Evolutionary conservation across 2,888 invertebrate genomes (phyloP).

Genomic region (Agriopis leucophaearia): DNA sequence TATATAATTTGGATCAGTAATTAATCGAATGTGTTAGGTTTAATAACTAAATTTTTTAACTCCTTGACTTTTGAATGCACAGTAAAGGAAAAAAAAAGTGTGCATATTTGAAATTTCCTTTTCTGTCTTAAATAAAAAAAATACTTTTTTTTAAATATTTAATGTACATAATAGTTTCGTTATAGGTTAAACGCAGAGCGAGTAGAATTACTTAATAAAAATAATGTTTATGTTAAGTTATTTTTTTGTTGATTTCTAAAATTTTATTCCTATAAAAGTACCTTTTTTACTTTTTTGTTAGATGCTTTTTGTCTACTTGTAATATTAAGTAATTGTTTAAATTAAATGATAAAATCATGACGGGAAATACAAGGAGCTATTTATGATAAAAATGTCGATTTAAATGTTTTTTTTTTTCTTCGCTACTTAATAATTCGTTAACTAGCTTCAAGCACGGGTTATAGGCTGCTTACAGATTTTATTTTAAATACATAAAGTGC

Average conservation of each 20-base stretch:
- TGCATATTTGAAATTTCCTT: constrained; percentile 18
- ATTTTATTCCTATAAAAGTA: constrained; percentile 83
- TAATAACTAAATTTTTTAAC: constrained; percentile 45
- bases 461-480: constrained; percentile 70
- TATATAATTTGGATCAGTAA: constrained; percentile 74
- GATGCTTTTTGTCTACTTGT: constrained; percentile 68
- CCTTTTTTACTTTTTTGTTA: constrained; percentile 76
- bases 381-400: constrained; percentile 61
- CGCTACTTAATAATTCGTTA: constrained; percentile 69
- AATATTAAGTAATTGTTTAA: constrained; percentile 58
- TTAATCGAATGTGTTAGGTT: constrained; percentile 38
- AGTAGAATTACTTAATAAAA: constrained; percentile 57
- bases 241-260: constrained; percentile 78
- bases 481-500: constrained; percentile 52
- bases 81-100: constrained; percentile 37
- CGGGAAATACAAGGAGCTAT: constrained; percentile 75
- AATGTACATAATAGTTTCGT: constrained; percentile 33
- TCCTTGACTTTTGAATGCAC: constrained; percentile 43
- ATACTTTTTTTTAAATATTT: constrained; percentile 21
- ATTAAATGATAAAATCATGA: constrained; percentile 74
- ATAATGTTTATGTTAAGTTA: constrained; percentile 62
- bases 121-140: constrained; percentile 29
- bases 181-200: constrained; percentile 71
- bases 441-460: constrained; percentile 72
- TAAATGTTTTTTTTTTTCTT: constrained; percentile 56